phyloP scores from a whole-genome alignment of 2,797 vertebrate genomes.

The Labeo calbasu region DNA sequence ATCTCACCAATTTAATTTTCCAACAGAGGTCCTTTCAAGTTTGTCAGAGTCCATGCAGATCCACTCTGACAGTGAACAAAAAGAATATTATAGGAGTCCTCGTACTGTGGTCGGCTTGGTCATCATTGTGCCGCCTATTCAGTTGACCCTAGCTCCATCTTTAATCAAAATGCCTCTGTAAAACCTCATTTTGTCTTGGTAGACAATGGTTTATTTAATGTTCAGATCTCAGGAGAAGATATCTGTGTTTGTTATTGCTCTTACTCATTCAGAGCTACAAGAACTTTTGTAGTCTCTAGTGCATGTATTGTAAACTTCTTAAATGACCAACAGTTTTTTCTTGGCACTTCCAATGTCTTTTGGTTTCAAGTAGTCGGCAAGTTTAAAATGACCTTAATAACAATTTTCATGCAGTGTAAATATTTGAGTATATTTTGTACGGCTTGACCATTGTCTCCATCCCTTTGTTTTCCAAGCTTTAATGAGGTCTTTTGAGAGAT shows the following conservation, averaged over 20 bases:
- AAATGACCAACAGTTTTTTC: constrained; percentile 3
- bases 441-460: not conserved
- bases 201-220: constrained; percentile 23
- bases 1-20: constrained; percentile 12
- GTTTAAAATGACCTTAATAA: constrained; percentile 25
- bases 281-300: not conserved
- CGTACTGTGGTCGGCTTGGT: not conserved
- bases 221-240: constrained; percentile 9
- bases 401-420: constrained; percentile 27
- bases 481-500: not conserved
- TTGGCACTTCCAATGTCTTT: constrained; percentile 5
- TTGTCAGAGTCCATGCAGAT: not conserved
- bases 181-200: not conserved
- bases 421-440: constrained; percentile 23
- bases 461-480: not conserved
- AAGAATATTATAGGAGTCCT: not conserved
- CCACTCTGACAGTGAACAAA: not conserved
- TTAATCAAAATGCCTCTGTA: constrained; percentile 12
- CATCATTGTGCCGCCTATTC: not conserved
- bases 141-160: not conserved
- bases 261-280: not conserved
- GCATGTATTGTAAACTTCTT: constrained; percentile 15
- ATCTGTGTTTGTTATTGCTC: constrained; percentile 22
- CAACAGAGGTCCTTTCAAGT: constrained; percentile 11
- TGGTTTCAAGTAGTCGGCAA: not conserved